A percentile compares a stretch with the other conserved stretches of the same genome.
These are phyloP conservation scores for Smithornis capensis DNA, from an alignment of 2,113 vertebrate species.

Conservation along the genomic window DNA sequence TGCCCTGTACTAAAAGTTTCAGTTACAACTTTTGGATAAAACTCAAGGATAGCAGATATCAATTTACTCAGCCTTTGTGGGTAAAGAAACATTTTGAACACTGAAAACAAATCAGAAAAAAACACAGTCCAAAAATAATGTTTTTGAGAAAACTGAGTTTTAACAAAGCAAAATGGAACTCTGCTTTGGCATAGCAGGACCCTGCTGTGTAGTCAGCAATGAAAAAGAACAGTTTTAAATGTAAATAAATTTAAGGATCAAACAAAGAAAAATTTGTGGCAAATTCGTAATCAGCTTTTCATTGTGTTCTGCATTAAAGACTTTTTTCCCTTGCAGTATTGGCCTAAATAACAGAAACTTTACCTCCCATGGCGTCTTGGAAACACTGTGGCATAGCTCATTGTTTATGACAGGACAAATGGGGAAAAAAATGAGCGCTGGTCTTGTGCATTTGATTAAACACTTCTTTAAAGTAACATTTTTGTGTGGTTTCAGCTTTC, in stretches of 20 bases:
- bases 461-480: background rate
- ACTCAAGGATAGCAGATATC: background rate
- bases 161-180: background rate
- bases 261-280: background rate
- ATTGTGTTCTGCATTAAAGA: background rate
- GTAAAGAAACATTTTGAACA: background rate
- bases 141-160: background rate
- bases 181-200: background rate
- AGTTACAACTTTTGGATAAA: background rate
- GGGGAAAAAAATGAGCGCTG: background rate
- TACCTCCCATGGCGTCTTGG: background rate
- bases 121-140: background rate
- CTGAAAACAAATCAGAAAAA: background rate
- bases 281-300: background rate
- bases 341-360: background rate
- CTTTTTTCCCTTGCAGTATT: background rate
- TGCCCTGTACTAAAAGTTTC: background rate
- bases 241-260: background rate
- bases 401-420: background rate
- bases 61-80: background rate
- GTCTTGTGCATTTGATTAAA: conserved; percentile 1
- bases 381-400: background rate
- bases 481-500: background rate
- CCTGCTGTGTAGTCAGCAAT: background rate
- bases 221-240: background rate